Percentiles rank a stretch among this genome's conserved stretches.
phyloP scores from a whole-genome alignment of 2,797 vertebrate genomes.

The Apogon talboti region DNA sequence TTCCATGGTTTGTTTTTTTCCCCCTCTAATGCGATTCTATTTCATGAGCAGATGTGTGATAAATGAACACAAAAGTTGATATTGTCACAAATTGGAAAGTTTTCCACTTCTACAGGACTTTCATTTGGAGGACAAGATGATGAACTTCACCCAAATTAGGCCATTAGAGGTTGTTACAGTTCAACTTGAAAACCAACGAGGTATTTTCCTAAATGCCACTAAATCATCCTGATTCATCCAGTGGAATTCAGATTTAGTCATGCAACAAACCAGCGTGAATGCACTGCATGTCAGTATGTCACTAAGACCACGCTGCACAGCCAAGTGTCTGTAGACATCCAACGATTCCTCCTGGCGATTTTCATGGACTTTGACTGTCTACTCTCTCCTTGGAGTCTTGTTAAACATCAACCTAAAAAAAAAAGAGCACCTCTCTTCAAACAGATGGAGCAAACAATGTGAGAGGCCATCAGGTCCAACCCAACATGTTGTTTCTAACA shows the following conservation, averaged over 20 bases:
- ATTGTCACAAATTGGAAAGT: slow-evolving; percentile 4
- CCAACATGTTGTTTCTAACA: slow-evolving; percentile 72
- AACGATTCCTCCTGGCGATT: slow-evolving; percentile 25
- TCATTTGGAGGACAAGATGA: not conserved
- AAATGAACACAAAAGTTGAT: slow-evolving; percentile 26
- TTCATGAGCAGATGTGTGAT: slow-evolving; percentile 56
- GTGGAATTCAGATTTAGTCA: not conserved
- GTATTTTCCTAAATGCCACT: not conserved
- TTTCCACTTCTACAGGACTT: slow-evolving; percentile 3
- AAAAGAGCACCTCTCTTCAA: slow-evolving; percentile 34
- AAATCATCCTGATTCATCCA: too few relatives aligned
- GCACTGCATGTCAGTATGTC: not conserved
- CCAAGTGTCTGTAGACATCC: slow-evolving; percentile 1
- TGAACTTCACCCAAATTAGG: not conserved
- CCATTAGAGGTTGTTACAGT: not conserved
- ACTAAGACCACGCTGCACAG: slow-evolving; percentile 1
- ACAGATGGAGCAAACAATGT: slow-evolving; percentile 67
- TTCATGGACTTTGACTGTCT: slow-evolving; percentile 42
- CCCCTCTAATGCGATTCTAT: slow-evolving; percentile 36
- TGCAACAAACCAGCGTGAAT: not conserved
- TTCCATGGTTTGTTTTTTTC: slow-evolving; percentile 47
- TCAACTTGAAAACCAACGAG: not conserved
- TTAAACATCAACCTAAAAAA: slow-evolving; percentile 61
- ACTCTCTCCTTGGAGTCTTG: slow-evolving; percentile 53
- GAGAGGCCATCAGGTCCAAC: slow-evolving; percentile 62